Evolutionary conservation across 2,888 invertebrate species (phyloP), one percentile per base, ranked within the genome.

Genomic region (Deilephila porcellus): DNA sequence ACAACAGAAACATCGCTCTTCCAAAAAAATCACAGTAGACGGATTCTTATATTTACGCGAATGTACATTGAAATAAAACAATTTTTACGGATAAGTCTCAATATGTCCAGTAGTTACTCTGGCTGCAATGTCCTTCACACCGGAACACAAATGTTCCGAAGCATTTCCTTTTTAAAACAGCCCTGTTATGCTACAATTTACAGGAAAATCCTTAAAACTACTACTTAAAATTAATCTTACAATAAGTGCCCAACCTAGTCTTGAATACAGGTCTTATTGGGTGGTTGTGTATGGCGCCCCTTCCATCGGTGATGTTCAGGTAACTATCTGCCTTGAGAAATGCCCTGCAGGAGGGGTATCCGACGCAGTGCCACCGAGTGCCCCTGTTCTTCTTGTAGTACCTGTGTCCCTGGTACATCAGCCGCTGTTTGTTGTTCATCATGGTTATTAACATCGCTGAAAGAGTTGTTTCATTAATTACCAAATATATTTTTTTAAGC

Each of bases 341-440:
- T 1, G 77, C 70, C 11, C 76, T 82, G 67, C 81, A 81, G 37
- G 17, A 74, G 2, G 82, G 81, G 20, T 74, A 72, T 20, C 74
- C 75, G 3, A 77, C 78, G n/a, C 81, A 79, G 34, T 73, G 29
- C 81, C 80, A 83, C 71, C 78, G 80, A 34, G 74, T 74, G 0
- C 70, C 74, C 1, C 62, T 73, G 45, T 76, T 77, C 37, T 76
- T 76, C 4, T 59, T 67, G 19, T 75, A 75, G 62, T 71, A 74
- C 53, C 73, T 79, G 71, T 79, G 81, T 6, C 77, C 80, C 17
- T 78, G 60, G 71, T 76, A 71, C 19, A 79, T 17, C 7, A 76
- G 67, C 4, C 77, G 71, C 8, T 70, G 71, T 19, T 79, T 81
- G 0, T 78, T 77, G 20, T 77, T 79, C 0, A 60, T 0, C 77